Evolutionary conservation across 2,797 vertebrate species (phyloP), one percentile per base, ranked within the genome.

Genomic region (Linurgus olivaceus): DNA sequence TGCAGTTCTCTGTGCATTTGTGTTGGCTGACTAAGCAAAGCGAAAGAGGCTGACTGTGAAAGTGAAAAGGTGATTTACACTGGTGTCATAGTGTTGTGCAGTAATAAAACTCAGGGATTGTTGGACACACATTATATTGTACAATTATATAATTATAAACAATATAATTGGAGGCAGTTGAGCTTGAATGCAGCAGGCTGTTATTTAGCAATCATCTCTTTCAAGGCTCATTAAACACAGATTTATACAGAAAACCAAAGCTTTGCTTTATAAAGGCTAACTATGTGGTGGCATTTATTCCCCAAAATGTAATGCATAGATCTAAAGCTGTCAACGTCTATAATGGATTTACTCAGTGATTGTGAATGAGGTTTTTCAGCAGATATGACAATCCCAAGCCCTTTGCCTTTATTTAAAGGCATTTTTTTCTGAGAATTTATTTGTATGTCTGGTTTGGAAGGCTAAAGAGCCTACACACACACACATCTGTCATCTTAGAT

Each of bases 141-240:
- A 93, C 93, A 96, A 97, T 97, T 92, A 95, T 93, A 94, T 96
- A 95, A 96, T 97, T 97, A 97, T 97, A 97, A 97, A 97, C 96
- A 96, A 63, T 94, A 95, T 96, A 97, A 97, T 97, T 96, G 95
- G 93, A 97, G 90, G 95, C 96, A 95, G 96, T 96, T 96, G 92
- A 96, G 96, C 95, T 96, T 97, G 96, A 96, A 97, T 96, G 94
- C 93, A 93, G 92, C 80, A 93, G 92, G 71, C 93, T 96, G 96
- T 96, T 97, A 97, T 97, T 96, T 97, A 95, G 95, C 94, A 97
- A 97, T 97, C 96, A 97, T 97, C 88, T 94, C 96, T 97, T 97
- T 95, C 95, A 97, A 96, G 97, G 95, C 96, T 97, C 96, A 97
- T 97, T 97, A 97, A 97, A 93, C 6, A 2, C 94, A 96, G 96